Conservation (phyloP, 2,888 invertebrate genomes). For the Micoletzkya japonica region DNA sequence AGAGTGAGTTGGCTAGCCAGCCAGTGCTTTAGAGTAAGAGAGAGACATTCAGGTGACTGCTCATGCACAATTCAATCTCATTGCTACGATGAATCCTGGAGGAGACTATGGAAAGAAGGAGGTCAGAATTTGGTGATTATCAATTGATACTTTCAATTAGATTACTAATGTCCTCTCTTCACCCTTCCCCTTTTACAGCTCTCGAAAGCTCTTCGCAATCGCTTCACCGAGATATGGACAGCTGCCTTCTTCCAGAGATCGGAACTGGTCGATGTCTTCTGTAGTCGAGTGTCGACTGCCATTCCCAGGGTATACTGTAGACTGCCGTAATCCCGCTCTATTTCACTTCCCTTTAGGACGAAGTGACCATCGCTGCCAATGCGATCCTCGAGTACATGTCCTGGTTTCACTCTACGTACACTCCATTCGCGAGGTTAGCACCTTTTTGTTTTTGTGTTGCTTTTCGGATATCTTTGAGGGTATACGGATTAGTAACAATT, state of each 20-base stretch:
- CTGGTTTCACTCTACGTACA: neutral
- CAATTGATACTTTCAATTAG: neutral
- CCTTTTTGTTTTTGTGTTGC: no score
- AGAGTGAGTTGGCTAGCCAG: slow-evolving; percentile 75
- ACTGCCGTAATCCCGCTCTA: no score
- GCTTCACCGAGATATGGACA: slow-evolving; percentile 99
- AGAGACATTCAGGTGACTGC: slow-evolving; percentile 67
- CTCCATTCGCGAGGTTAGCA: neutral
- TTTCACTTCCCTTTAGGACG: no score
- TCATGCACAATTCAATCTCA: slow-evolving; percentile 79
- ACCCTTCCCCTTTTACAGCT: slow-evolving; percentile 68
- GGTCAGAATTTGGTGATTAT: slow-evolving; percentile 63
- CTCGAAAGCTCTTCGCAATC: slow-evolving; percentile 91
- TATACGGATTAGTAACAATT: no score
- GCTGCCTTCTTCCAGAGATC: slow-evolving; percentile 74
- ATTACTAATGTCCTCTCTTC: neutral
- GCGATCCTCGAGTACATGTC: neutral
- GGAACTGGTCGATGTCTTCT: slow-evolving; percentile 80
- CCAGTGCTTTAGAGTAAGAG: slow-evolving; percentile 91
- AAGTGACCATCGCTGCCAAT: neutral
- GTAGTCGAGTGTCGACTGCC: slow-evolving; percentile 65
- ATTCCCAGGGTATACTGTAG: no score
- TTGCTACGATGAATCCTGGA: slow-evolving; percentile 99
- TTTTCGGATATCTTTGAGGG: no score
- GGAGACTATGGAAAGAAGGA: slow-evolving; percentile 99